Evolutionary conservation across 2,888 invertebrate genomes (phyloP).

Genomic region (Leucozona laternaria): DNA sequence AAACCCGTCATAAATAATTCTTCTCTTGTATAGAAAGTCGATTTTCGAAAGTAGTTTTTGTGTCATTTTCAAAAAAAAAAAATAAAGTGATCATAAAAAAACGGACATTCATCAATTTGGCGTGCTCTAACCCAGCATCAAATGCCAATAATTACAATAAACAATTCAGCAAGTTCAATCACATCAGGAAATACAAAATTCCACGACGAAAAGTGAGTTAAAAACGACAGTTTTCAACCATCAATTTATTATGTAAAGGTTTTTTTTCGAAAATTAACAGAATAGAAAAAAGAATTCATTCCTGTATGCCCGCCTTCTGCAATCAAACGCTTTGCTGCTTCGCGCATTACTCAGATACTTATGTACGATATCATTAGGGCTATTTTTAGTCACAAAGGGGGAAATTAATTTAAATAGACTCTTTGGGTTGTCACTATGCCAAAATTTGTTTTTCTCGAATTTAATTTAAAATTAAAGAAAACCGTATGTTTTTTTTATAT

Average conservation of each 20-base stretch:
- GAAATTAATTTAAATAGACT: conserved; percentile 69
- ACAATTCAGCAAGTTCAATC: conserved; percentile 54
- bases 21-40: conserved; percentile 1
- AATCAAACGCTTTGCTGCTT: conserved; percentile 47
- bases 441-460: conserved; percentile 42
- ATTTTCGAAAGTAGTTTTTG: conserved; percentile 20
- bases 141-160: conserved; percentile 56
- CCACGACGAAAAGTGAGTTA: conserved; percentile 63
- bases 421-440: conserved; percentile 64
- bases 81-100: conserved; percentile 32
- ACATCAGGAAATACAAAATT: conserved; percentile 48
- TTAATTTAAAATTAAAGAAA: conserved; percentile 21
- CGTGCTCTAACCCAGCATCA: conserved; percentile 41
- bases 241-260: conserved; percentile 56
- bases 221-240: conserved; percentile 35
- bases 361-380: conserved; percentile 60
- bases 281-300: not conserved
- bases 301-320: conserved; percentile 48
- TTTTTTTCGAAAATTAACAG: not conserved
- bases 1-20: conserved; percentile 24
- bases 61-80: conserved; percentile 4
- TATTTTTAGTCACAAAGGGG: conserved; percentile 67
- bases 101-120: conserved; percentile 1
- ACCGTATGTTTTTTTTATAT: conserved; percentile 11
- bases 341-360: conserved; percentile 72